phyloP scores from a whole-genome alignment of 1,140 invertebrate genomes.

The Sinella curviseta region DNA sequence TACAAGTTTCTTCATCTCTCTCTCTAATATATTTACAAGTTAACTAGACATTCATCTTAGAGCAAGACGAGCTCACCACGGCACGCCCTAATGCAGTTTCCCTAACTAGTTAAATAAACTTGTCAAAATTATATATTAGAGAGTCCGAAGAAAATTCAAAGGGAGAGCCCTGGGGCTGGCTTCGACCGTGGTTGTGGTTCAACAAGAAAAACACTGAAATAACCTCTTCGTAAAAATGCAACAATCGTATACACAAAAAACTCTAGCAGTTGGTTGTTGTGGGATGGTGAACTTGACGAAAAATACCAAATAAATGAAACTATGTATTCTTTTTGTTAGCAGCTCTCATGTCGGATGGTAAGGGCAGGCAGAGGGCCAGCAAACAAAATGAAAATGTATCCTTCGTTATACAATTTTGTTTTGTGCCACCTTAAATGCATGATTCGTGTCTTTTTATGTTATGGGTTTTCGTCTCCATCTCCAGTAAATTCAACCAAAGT shows the following conservation, averaged over 20 bases:
- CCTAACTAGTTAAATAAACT: slow-evolving; percentile 51
- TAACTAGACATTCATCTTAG: slow-evolving; percentile 49
- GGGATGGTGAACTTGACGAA: not conserved
- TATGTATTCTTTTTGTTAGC: not conserved
- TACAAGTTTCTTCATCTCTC: too few relatives aligned
- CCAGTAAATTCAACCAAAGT: not conserved
- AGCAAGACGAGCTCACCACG: slow-evolving; percentile 44
- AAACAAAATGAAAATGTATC: not conserved
- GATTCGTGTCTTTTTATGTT: not conserved
- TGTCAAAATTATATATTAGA: slow-evolving; percentile 51
- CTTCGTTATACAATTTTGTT: too few relatives aligned
- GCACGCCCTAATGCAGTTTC: slow-evolving; percentile 49
- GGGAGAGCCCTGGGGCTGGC: slow-evolving; percentile 8
- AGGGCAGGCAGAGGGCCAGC: too few relatives aligned
- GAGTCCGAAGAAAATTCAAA: slow-evolving; percentile 23
- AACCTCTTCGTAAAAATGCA: not conserved
- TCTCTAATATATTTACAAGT: not conserved
- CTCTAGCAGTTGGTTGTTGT: not conserved
- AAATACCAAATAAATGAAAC: not conserved
- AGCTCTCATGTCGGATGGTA: not conserved
- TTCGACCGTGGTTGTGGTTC: slow-evolving; percentile 6
- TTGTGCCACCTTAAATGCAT: not conserved
- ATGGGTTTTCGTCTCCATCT: not conserved
- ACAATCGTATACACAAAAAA: too few relatives aligned
- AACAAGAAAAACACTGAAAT: not conserved